Conservation (phyloP, 2,888 invertebrate species). For the Eupeodes latifasciatus region DNA sequence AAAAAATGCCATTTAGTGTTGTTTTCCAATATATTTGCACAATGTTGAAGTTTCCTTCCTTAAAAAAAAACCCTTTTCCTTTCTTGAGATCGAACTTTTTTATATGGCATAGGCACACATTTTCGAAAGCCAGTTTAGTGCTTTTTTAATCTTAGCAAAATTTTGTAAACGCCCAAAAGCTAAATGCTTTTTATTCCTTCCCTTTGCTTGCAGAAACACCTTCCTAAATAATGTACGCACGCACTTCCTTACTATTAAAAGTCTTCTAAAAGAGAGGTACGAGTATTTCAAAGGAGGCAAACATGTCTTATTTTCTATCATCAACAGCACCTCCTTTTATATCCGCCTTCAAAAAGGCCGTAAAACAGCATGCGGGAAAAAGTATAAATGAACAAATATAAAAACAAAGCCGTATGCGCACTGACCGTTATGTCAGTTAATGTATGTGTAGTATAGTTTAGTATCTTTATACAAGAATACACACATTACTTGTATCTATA, state of each 20-base stretch:
- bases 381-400: not conserved
- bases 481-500: constrained; percentile 65
- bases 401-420: constrained; percentile 25
- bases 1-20: no score
- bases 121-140: no score
- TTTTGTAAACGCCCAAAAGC: constrained; percentile 37
- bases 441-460: constrained; percentile 21
- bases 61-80: no score
- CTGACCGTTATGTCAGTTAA: constrained; percentile 61
- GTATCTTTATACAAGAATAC: no score
- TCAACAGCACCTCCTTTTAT: constrained; percentile 40
- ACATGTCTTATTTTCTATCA: constrained; percentile 45
- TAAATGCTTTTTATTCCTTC: not conserved
- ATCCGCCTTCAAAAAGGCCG: constrained; percentile 58
- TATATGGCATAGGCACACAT: no score
- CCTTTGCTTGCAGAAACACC: no score
- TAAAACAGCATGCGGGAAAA: constrained; percentile 21
- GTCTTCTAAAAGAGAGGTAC: not conserved
- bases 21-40: no score
- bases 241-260: not conserved
- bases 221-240: not conserved
- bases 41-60: no score
- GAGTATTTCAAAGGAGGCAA: constrained; percentile 16
- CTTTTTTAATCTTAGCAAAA: no score
- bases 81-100: no score